A percentile compares a stretch with the other conserved stretches of the same genome.
These are phyloP conservation scores for Horisme vitalbata DNA, from an alignment of 2,888 invertebrate species.

Conservation along the genomic window DNA sequence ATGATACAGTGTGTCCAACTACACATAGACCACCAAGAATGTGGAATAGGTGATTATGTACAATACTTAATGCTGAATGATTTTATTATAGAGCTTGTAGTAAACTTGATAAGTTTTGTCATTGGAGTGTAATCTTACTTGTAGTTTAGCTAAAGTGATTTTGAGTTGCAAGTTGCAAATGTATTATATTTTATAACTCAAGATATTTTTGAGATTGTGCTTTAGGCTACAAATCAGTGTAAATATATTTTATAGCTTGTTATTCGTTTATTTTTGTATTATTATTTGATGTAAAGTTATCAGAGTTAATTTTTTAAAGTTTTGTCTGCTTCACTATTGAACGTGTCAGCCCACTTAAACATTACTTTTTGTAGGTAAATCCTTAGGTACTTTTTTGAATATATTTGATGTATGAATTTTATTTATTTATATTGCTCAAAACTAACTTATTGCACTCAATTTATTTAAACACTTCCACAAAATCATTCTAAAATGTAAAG, in stretches of 20 bases:
- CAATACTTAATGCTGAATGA: constrained; percentile 15
- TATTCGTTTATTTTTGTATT: constrained; percentile 60
- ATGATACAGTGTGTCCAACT: not conserved
- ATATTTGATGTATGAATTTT: constrained; percentile 18
- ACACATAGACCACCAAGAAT: too few species aligned
- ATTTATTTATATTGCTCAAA: constrained; percentile 34
- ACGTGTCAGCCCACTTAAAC: constrained; percentile 25
- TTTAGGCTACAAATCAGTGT: constrained; percentile 57
- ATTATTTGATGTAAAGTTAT: constrained; percentile 70
- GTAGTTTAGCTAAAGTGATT: constrained; percentile 35
- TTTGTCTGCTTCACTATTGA: constrained; percentile 36
- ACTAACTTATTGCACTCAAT: constrained; percentile 31
- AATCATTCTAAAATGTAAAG: constrained; percentile 33
- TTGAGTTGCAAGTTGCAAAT: constrained; percentile 34
- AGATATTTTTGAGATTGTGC: constrained; percentile 36
- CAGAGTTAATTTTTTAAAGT: constrained; percentile 50
- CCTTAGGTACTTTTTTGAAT: constrained; percentile 27
- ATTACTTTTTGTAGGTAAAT: constrained; percentile 17
- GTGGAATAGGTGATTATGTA: too few species aligned
- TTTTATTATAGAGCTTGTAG: constrained; percentile 16
- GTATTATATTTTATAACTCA: constrained; percentile 34
- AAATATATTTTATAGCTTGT: constrained; percentile 56
- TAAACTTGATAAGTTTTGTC: constrained; percentile 21
- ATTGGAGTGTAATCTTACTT: constrained; percentile 23
- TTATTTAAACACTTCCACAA: constrained; percentile 22